phyloP scores from a whole-genome alignment of 2,113 vertebrate genomes.

The Abramis brama region DNA sequence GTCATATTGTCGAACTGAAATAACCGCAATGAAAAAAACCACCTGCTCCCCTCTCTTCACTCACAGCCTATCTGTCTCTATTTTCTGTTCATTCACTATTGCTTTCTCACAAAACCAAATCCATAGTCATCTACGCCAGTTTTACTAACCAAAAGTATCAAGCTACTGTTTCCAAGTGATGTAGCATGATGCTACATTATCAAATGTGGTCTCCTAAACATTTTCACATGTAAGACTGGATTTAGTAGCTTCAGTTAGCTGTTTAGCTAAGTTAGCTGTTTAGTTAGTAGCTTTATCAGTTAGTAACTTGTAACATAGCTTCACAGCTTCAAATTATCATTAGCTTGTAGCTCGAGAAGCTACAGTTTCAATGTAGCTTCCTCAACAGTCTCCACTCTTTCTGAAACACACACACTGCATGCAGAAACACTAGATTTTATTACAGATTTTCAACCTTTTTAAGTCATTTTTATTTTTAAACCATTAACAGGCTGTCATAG shows the following conservation, averaged over 20 bases:
- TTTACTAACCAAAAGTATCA: background rate
- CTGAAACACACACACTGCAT: background rate
- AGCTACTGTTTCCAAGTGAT: background rate
- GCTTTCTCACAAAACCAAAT: background rate
- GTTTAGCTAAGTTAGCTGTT: background rate
- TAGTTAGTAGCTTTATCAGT: background rate
- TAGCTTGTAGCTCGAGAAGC: background rate
- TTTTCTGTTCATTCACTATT: background rate
- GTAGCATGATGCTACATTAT: background rate
- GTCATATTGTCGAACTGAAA: conserved; percentile 35
- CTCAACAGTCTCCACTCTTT: background rate
- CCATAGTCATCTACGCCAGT: background rate
- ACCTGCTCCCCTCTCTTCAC: conserved; percentile 49
- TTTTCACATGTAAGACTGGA: background rate
- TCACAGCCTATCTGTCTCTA: background rate
- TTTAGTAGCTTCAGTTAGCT: background rate
- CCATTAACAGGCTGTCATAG: background rate
- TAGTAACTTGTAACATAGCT: background rate
- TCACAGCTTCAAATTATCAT: background rate
- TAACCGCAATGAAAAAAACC: conserved; percentile 36
- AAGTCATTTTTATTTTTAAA: conserved; percentile 8
- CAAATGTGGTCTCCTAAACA: background rate
- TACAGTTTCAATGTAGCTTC: background rate
- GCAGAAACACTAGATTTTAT: background rate
- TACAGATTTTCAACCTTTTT: background rate